Conservation (phyloP, 1,140 invertebrate species). For the Drosophila navojoa region DNA sequence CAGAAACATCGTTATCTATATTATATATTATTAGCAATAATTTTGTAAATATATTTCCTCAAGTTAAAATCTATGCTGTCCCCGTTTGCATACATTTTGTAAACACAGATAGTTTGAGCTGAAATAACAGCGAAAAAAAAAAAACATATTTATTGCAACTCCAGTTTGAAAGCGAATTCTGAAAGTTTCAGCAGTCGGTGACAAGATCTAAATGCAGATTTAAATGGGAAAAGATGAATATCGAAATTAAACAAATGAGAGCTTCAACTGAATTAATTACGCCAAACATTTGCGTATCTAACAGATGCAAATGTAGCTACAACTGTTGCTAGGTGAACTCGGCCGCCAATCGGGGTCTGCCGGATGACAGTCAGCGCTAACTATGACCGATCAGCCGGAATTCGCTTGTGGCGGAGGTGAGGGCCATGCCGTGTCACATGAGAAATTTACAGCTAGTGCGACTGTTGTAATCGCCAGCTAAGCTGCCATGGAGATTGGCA, state of each 20-base stretch:
- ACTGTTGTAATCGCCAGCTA: conserved; percentile 61
- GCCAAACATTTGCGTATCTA: background rate
- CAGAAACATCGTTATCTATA: no score
- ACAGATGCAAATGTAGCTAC: background rate
- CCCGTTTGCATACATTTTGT: no score
- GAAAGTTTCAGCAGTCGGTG: background rate
- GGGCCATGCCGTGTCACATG: background rate
- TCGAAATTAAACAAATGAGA: conserved; percentile 1
- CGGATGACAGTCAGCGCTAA: background rate
- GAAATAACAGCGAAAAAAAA: no score
- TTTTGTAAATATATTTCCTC: no score
- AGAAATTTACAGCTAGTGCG: conserved; percentile 19
- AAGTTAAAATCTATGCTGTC: no score
- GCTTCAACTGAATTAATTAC: background rate
- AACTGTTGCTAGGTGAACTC: background rate
- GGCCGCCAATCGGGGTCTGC: background rate
- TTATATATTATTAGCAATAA: no score
- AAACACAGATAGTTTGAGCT: no score
- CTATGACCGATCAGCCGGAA: background rate
- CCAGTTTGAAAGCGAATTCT: background rate
- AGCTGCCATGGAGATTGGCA: conserved; percentile 63
- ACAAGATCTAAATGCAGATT: background rate
- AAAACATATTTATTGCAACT: background rate
- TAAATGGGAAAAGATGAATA: background rate
- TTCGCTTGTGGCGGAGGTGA: background rate